Percentiles rank a stretch among this genome's conserved stretches.
Conservation (phyloP, 2,888 invertebrate genomes). For the Drosophila anomalata region DNA sequence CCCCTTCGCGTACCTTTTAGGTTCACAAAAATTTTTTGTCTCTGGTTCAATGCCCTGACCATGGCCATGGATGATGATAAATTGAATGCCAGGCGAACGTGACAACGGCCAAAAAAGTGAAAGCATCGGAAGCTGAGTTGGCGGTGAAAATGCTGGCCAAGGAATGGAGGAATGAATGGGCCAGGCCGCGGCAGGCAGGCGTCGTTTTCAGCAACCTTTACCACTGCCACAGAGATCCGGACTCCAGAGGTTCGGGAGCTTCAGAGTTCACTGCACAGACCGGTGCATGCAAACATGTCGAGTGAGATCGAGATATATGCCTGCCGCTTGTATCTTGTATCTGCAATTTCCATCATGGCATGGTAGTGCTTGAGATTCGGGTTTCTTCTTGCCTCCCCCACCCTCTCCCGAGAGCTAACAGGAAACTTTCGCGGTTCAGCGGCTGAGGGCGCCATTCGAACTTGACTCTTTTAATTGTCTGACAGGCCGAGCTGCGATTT, state of each 20-base stretch:
- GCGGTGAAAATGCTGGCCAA: conserved; percentile 48
- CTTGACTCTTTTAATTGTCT: conserved; percentile 44
- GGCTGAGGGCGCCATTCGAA: conserved; percentile 18
- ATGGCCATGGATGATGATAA: conserved; percentile 74
- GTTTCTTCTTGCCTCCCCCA: not conserved
- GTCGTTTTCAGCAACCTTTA: conserved; percentile 42
- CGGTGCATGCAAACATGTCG: conserved; percentile 58
- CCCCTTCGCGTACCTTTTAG: conserved; percentile 35
- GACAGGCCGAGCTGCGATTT: conserved; percentile 47
- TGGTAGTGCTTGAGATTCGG: conserved; percentile 8
- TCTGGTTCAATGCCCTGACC: conserved; percentile 62
- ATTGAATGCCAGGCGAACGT: conserved; percentile 71
- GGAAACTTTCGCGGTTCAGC: conserved; percentile 41
- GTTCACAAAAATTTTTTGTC: conserved; percentile 3
- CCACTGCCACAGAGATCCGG: conserved; percentile 35
- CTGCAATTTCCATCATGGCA: conserved; percentile 12
- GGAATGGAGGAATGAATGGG: conserved; percentile 37
- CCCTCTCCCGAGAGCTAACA: not conserved
- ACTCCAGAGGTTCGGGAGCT: conserved; percentile 16
- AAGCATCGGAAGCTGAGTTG: conserved; percentile 61
- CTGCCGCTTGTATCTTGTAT: conserved; percentile 9
- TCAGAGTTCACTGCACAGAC: conserved; percentile 61
- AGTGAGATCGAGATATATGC: conserved; percentile 44
- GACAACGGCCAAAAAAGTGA: conserved; percentile 76
- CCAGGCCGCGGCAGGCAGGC: conserved; percentile 8